Evolutionary conservation across 2,888 invertebrate genomes (phyloP).

Genomic region (Artemia sinica): DNA sequence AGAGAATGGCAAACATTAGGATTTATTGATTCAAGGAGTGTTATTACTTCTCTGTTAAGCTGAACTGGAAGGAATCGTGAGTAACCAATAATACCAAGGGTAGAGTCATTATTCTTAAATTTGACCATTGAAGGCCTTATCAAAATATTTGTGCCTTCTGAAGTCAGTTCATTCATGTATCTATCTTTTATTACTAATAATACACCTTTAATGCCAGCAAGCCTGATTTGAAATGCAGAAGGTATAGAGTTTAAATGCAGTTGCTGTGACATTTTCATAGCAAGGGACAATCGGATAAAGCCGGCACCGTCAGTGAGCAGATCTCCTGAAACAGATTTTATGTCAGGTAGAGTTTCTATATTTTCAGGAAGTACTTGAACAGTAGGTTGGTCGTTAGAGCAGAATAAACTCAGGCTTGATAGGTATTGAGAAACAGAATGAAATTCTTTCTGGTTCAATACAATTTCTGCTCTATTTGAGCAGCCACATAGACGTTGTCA

Average conservation of each 20-base stretch:
- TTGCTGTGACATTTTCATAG: neutral
- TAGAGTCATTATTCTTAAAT: conserved; percentile 7
- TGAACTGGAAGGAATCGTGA: conserved; percentile 11
- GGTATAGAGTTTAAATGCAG: neutral
- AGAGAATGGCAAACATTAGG: neutral
- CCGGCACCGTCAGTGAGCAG: neutral
- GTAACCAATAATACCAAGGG: neutral
- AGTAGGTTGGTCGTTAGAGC: neutral
- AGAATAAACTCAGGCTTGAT: conserved; percentile 16
- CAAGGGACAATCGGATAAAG: neutral
- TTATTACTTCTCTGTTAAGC: conserved; percentile 15
- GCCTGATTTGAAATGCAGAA: conserved; percentile 14
- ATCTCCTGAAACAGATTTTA: neutral
- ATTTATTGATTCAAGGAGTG: conserved; percentile 12
- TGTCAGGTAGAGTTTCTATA: neutral
- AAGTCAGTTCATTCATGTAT: neutral
- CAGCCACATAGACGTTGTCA: neutral
- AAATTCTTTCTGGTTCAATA: conserved; percentile 11
- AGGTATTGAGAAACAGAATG: conserved; percentile 12
- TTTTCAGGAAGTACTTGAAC: neutral
- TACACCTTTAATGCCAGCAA: conserved; percentile 16
- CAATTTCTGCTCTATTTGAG: conserved; percentile 10
- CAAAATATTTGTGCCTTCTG: neutral
- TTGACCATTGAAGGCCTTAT: conserved; percentile 13
- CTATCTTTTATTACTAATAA: neutral